Evolutionary conservation across 2,113 vertebrate species (phyloP), one percentile per base, ranked within the genome.

Genomic region (Carassius carassius): DNA sequence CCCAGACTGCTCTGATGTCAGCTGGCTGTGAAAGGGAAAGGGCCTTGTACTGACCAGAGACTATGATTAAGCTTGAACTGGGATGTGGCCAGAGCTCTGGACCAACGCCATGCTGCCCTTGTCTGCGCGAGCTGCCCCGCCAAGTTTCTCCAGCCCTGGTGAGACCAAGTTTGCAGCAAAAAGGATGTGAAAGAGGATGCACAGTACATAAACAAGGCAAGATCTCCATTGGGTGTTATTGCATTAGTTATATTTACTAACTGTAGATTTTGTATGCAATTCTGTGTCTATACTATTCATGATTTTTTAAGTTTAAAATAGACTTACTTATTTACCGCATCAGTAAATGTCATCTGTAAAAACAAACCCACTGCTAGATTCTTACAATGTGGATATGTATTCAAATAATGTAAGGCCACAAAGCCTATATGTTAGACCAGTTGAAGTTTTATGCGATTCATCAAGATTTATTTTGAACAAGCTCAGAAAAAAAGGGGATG

Each of bases 61-160:
- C 96, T 97, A 95, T 97, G 96, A 97, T 93, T 93, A 92, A 93
- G 91, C 86, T 95, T 95, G 96, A 96, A 97, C 97, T 98, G 97
- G 97, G 95, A 92, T 92, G 90, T 88, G 94, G 97, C 96, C 97
- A 98, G 96, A 93, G 92, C 91, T 95, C 96, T 97, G 97, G 97
- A 97, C 93, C 89, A 56, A 85, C 91, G 97, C 97, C 97, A 97
- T 94, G 91, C 93, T 94, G 94, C 95, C 92, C 88, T 75, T 79
- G 77, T 92, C 88, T 88, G 75, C 41, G 79, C 82, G 37, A 72
- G 84, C 87, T 77, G 44, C 86, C 90, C 87, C 88, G 89, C 90
- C 90, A 90, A 91, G 83, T 88, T 79, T 89, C 73, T 78, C 87
- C 81, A 76, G 75, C 74, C 78, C 85, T 35, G 72, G 74, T 56